Percentiles rank a stretch among this genome's conserved stretches.
Conservation (phyloP, 92 coral and sea anemone species). For the Porites rus region DNA sequence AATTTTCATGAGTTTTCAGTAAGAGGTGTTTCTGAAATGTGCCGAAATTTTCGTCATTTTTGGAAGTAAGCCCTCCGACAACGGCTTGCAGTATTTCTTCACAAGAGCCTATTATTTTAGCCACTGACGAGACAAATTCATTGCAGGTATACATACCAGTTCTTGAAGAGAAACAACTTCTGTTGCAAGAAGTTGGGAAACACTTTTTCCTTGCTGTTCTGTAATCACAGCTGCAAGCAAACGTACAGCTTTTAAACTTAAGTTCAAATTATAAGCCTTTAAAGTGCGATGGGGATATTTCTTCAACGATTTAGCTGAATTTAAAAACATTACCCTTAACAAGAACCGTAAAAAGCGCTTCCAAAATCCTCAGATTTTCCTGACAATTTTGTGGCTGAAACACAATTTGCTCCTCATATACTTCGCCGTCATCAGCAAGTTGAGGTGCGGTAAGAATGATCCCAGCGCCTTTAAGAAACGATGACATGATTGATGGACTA, state of each 20-base stretch:
- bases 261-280: background rate
- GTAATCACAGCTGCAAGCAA: constrained; percentile 69
- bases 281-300: background rate
- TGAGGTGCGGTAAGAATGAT: constrained; percentile 64
- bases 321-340: constrained; percentile 57
- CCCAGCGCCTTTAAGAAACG: constrained; percentile 81
- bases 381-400: constrained; percentile 88
- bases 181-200: constrained; percentile 61
- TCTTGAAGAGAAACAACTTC: constrained; percentile 81
- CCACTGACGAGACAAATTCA: too few relatives aligned
- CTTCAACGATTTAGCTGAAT: background rate
- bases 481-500: constrained; percentile 68
- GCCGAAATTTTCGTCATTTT: too few relatives aligned
- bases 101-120: too few relatives aligned
- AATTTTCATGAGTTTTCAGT: too few relatives aligned
- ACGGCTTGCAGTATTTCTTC: too few relatives aligned
- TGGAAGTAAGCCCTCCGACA: too few relatives aligned
- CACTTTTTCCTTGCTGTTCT: constrained; percentile 70
- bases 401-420: constrained; percentile 76
- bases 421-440: constrained; percentile 79
- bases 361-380: constrained; percentile 67
- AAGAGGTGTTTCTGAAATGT: too few relatives aligned
- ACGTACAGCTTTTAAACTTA: background rate
- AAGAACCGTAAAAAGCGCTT: constrained; percentile 70
- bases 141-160: constrained; percentile 55